phyloP scores from a whole-genome alignment of 2,888 invertebrate genomes.

The Dasysyrphus tricinctus region DNA sequence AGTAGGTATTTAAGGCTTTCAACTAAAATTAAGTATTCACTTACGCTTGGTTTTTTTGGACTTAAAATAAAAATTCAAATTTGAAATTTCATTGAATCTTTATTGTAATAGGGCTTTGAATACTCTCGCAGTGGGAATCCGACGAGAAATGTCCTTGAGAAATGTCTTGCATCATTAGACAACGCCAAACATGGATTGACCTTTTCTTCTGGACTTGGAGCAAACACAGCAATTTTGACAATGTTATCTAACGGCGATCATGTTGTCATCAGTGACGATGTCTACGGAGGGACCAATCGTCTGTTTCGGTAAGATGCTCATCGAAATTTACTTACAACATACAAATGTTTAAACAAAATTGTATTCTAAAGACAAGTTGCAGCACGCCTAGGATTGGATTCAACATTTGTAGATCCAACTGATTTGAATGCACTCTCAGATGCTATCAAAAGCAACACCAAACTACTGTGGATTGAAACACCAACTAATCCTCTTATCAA shows the following conservation, averaged over 20 bases:
- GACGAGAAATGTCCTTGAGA: constrained; percentile 93
- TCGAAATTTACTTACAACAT: neutral
- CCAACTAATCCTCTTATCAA: constrained; percentile 98
- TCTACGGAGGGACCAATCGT: constrained; percentile 97
- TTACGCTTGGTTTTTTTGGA: too few species aligned
- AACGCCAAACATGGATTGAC: constrained; percentile 92
- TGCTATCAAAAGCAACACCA: constrained; percentile 92
- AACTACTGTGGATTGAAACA: constrained; percentile 96
- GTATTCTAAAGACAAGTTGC: constrained; percentile 86
- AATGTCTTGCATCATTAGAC: constrained; percentile 95
- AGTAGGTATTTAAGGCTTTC: too few species aligned
- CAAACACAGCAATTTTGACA: constrained; percentile 90
- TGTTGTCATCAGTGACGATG: constrained; percentile 94
- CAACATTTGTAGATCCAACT: constrained; percentile 91
- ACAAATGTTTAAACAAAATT: neutral
- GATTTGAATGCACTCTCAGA: constrained; percentile 87
- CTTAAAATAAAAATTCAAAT: too few species aligned
- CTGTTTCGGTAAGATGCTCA: constrained; percentile 85
- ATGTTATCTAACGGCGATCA: constrained; percentile 94
- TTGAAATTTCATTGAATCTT: neutral
- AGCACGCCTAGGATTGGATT: constrained; percentile 88
- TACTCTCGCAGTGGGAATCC: constrained; percentile 98
- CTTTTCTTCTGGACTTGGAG: constrained; percentile 96
- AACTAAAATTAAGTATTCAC: too few species aligned
- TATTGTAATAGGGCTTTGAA: constrained; percentile 89